These are phyloP conservation scores for Chrysomallon squamiferum DNA, from an alignment of 1,140 invertebrate genomes.

Conservation along the genomic window DNA sequence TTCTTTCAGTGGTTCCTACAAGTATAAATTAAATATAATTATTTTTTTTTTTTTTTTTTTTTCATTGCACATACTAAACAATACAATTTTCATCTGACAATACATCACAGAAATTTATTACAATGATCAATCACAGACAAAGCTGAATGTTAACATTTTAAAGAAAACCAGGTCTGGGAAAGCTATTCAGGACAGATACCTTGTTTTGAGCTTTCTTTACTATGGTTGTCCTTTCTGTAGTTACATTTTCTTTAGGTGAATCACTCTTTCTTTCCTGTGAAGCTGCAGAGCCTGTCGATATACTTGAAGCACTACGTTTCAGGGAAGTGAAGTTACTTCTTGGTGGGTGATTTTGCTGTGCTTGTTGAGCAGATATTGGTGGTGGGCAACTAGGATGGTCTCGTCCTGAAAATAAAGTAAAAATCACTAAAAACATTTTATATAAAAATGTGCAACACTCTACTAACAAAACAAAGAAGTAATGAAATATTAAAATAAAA, in stretches of 20 bases:
- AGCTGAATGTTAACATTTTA: too few relatives aligned
- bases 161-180: too few relatives aligned
- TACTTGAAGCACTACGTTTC: slow-evolving; percentile 57
- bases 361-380: slow-evolving; percentile 61
- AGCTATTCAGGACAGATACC: too few relatives aligned
- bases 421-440: too few relatives aligned
- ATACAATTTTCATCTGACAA: too few relatives aligned
- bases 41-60: neutral
- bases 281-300: slow-evolving; percentile 47
- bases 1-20: slow-evolving; percentile 17
- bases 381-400: slow-evolving; percentile 48
- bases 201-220: slow-evolving; percentile 22
- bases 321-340: slow-evolving; percentile 61
- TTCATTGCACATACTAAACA: too few relatives aligned
- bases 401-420: slow-evolving; percentile 25
- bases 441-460: too few relatives aligned
- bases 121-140: too few relatives aligned
- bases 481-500: too few relatives aligned
- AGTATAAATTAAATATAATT: slow-evolving; percentile 2
- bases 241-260: slow-evolving; percentile 47
- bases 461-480: too few relatives aligned
- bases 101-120: too few relatives aligned
- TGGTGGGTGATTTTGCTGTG: slow-evolving; percentile 53
- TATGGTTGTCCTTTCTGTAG: slow-evolving; percentile 19
- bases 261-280: slow-evolving; percentile 57